Conservation (phyloP, 2,113 vertebrate species). For the Arizona elegans region DNA sequence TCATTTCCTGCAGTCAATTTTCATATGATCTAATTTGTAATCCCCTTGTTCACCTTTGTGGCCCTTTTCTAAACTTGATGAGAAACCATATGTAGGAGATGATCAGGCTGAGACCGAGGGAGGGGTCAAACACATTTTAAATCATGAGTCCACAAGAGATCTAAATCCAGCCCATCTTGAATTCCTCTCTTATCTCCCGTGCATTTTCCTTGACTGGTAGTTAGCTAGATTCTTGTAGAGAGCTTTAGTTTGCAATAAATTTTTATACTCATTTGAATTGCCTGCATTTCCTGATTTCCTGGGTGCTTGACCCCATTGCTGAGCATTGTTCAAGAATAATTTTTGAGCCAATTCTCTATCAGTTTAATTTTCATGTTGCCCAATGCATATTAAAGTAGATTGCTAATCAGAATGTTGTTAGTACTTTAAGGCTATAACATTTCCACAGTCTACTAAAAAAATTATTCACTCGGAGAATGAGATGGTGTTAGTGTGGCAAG, state of each 20-base stretch:
- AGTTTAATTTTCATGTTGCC: background rate
- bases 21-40: background rate
- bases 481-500: background rate
- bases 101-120: background rate
- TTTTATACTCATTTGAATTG: background rate
- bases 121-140: background rate
- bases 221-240: background rate
- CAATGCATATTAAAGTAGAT: background rate
- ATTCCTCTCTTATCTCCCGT: background rate
- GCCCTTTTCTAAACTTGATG: background rate
- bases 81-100: background rate
- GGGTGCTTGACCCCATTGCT: background rate
- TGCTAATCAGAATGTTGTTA: background rate
- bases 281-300: background rate
- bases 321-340: background rate
- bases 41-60: background rate
- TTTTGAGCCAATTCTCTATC: background rate
- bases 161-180: background rate
- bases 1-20: background rate
- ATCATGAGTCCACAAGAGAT: background rate
- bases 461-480: background rate
- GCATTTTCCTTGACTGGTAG: background rate
- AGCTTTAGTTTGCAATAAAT: background rate
- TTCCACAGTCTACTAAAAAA: background rate
- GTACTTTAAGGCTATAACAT: background rate